Conservation (phyloP, 2,888 invertebrate genomes). For the Dichetophora obliterata region DNA sequence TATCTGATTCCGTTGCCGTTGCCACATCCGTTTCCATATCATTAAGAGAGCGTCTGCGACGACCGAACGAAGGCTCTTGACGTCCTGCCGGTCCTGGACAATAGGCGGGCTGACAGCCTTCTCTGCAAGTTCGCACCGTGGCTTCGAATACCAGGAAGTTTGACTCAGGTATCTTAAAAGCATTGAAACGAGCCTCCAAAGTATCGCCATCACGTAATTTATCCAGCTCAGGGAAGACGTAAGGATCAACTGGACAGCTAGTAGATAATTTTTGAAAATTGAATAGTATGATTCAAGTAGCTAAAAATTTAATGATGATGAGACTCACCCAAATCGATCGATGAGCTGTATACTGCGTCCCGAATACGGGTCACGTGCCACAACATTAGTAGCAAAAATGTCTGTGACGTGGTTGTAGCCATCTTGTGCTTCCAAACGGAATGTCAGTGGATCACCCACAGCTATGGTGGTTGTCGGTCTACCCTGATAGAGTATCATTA, state of each 20-base stretch:
- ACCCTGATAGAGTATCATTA: constrained; percentile 88
- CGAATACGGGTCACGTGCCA: constrained; percentile 92
- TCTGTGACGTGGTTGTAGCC: constrained; percentile 90
- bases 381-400: constrained; percentile 93
- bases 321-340: constrained; percentile 86
- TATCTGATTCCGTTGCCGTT: constrained; percentile 16
- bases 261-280: not conserved
- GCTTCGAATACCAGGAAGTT: constrained; percentile 95
- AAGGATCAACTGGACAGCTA: constrained; percentile 92
- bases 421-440: constrained; percentile 89
- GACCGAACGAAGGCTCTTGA: constrained; percentile 86
- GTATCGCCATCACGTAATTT: constrained; percentile 88
- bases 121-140: constrained; percentile 88
- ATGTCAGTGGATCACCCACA: constrained; percentile 91
- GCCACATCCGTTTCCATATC: constrained; percentile 58
- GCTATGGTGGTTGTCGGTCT: constrained; percentile 93
- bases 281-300: not conserved
- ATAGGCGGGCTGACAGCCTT: constrained; percentile 91
- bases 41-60: constrained; percentile 73
- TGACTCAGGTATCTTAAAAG: constrained; percentile 94
- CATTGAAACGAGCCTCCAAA: constrained; percentile 91
- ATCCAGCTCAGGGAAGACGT: constrained; percentile 91
- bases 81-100: constrained; percentile 85
- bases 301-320: not conserved
- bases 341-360: constrained; percentile 91